Percentiles rank a stretch among this genome's conserved stretches.
Conservation (phyloP, 2,113 vertebrate genomes). For the Rhea pennata region DNA sequence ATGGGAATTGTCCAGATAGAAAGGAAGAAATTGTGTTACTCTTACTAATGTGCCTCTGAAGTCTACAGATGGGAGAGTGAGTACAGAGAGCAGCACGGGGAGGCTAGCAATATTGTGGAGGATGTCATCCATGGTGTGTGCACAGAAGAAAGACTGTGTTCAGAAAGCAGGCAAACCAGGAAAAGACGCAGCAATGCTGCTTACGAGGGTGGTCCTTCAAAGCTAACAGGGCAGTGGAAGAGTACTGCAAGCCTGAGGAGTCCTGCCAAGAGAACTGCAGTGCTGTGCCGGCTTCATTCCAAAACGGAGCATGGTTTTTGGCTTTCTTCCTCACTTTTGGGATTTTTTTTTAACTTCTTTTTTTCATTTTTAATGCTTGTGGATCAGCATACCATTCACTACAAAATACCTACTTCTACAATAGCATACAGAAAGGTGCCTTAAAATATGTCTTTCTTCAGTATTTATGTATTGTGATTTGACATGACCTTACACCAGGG, state of each 20-base stretch:
- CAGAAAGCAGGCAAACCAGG: neutral
- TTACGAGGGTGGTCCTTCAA: neutral
- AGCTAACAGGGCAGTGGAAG: neutral
- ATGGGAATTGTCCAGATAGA: neutral
- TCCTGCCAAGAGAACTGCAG: neutral
- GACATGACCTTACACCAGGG: neutral
- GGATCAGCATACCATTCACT: neutral
- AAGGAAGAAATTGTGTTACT: neutral
- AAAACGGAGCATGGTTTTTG: neutral
- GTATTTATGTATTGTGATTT: neutral
- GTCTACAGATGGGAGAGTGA: neutral
- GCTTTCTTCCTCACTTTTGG: neutral
- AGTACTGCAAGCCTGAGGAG: neutral
- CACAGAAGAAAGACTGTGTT: neutral
- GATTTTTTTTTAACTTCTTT: neutral
- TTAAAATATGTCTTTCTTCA: neutral
- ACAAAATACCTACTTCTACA: neutral
- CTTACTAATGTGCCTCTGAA: neutral
- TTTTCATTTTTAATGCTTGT: neutral
- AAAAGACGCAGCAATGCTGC: neutral
- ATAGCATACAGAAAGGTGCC: neutral
- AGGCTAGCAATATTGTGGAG: neutral
- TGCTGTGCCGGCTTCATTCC: neutral
- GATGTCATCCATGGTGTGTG: neutral
- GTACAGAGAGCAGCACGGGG: neutral